These are phyloP conservation scores for Lathronympha strigana DNA, from an alignment of 2,888 invertebrate species.

Conservation along the genomic window DNA sequence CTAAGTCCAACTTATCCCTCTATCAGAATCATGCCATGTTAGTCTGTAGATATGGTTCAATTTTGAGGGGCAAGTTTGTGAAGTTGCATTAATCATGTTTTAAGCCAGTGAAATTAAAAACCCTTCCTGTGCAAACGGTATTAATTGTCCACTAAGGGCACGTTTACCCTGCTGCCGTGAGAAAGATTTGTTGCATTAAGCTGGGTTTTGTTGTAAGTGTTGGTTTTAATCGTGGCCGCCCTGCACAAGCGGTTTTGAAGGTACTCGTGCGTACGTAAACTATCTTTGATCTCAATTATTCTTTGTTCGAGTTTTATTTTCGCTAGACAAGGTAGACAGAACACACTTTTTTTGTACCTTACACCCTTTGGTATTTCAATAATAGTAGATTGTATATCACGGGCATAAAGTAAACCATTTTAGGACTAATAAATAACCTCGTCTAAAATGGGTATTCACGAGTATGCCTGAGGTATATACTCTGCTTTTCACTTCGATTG, in stretches of 20 bases:
- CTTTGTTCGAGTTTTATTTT: too few relatives aligned
- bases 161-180: constrained; percentile 51
- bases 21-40: neutral
- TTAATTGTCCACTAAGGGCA: constrained; percentile 68
- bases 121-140: constrained; percentile 69
- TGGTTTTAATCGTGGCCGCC: constrained; percentile 5
- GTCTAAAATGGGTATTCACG: too few relatives aligned
- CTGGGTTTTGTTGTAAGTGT: constrained; percentile 34
- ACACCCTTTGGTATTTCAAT: too few relatives aligned
- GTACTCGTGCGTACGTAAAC: neutral
- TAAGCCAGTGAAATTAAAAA: constrained; percentile 63
- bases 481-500: too few relatives aligned
- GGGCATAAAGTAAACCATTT: too few relatives aligned
- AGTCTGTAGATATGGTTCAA: neutral
- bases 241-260: neutral
- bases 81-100: neutral
- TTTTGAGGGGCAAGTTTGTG: neutral
- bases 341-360: too few relatives aligned
- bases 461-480: too few relatives aligned
- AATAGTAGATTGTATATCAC: too few relatives aligned
- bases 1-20: neutral
- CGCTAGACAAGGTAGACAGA: too few relatives aligned
- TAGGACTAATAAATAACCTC: too few relatives aligned
- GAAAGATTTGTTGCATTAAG: constrained; percentile 31
- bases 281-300: neutral